Base-by-base conservation (phyloP, 2,113 vertebrate species). In the Sinosuthora webbiana region DNA sequence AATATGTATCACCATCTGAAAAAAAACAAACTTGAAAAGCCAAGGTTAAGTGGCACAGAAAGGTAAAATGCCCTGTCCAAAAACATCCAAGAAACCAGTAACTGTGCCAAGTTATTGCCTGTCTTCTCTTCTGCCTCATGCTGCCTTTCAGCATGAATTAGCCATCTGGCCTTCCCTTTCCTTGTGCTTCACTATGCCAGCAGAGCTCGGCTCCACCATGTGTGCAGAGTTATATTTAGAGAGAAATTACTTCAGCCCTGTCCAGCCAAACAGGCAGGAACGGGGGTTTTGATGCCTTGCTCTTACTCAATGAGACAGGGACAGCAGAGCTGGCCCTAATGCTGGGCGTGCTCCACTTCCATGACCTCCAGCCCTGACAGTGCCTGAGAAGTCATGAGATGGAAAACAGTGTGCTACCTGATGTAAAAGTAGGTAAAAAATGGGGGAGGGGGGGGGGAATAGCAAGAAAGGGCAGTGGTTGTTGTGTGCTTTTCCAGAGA, bases 111-210 rank as follows among this genome's bases (percentile, higher is more conserved):
- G 65, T 31, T 81, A 77, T 73, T 90, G 75, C 60, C 41, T 77
- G 76, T 78, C 60, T 92, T 86, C 75, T 79, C 42, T 57, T 49
- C 45, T 94, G 53, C 62, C 62, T 91, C 91, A 60, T 84, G 65
- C 74, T 94, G 87, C 57, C 70, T 95, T 92, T 79, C 94, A 94
- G 81, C 89, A 45, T 45, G 77, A 87, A 91, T 71, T 71, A 84
- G 73, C 91, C 95, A 95, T 91, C 91, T 95, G 95, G 89, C 91
- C 94, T 89, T 79, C 63, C 37, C 41, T 85, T 91, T 59, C 24
- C 83, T 86, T 62, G 45, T 71, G 73, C 83, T 94, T 89, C 63
- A 44, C 83, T 92, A 18, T 69, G 89, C 91, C 87, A 92, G 69
- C 4, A 21, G 75, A 83, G 63, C 86, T 93, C 6, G 0, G 74